phyloP scores from a whole-genome alignment of 1,140 invertebrate genomes.

The Cephus cinctus region DNA sequence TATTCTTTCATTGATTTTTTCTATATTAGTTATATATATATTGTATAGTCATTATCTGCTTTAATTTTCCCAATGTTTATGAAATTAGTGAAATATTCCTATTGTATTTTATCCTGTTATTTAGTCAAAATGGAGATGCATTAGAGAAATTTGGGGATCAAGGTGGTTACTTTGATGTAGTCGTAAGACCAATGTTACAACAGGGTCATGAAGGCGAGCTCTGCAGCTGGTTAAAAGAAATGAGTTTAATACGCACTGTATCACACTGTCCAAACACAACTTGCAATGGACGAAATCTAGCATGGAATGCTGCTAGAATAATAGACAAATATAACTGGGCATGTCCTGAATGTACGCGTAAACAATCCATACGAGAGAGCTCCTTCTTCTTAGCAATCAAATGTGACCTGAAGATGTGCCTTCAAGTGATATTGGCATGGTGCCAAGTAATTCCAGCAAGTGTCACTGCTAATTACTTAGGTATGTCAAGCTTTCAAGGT shows the following conservation, averaged over 20 bases:
- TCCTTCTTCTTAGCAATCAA: slow-evolving; percentile 55
- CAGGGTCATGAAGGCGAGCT: slow-evolving; percentile 56
- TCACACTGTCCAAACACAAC: slow-evolving; percentile 40
- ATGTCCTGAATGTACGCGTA: slow-evolving; percentile 45
- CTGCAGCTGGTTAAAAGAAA: slow-evolving; percentile 53
- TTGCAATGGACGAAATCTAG: slow-evolving; percentile 46
- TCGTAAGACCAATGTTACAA: slow-evolving; percentile 52
- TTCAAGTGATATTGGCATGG: slow-evolving; percentile 55
- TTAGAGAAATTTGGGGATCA: slow-evolving; percentile 41
- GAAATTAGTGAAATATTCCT: background rate
- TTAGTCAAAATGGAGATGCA: slow-evolving; percentile 5
- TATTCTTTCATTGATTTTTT: no score
- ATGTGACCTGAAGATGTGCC: slow-evolving; percentile 52
- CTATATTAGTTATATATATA: no score
- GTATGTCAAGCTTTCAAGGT: slow-evolving; percentile 25
- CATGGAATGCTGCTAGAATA: slow-evolving; percentile 51
- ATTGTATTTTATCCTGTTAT: background rate
- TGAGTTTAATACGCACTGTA: slow-evolving; percentile 46
- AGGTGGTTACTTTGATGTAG: slow-evolving; percentile 51
- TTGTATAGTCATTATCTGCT: no score
- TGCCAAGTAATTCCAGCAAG: slow-evolving; percentile 49
- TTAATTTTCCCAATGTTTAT: no score
- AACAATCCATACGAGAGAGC: slow-evolving; percentile 51
- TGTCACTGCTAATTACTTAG: slow-evolving; percentile 38
- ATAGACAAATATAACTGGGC: slow-evolving; percentile 57